phyloP scores from a whole-genome alignment of 1,140 invertebrate genomes.

The Neodiprion lecontei region DNA sequence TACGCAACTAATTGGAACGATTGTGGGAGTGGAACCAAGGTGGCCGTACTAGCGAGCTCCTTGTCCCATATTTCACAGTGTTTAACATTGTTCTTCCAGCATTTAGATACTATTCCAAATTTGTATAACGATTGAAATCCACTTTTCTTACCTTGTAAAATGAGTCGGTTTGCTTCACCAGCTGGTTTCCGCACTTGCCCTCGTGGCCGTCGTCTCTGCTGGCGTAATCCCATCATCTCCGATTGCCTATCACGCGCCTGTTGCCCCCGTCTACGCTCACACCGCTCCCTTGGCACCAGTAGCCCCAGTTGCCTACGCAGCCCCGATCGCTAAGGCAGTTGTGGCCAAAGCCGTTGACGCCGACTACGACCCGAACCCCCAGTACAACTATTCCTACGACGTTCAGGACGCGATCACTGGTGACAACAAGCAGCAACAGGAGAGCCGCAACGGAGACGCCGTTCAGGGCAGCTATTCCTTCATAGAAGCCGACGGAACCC shows the following conservation, averaged over 20 bases:
- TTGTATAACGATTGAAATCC: too few species aligned
- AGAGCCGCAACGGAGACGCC: constrained; percentile 61
- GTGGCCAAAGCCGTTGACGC: constrained; percentile 18
- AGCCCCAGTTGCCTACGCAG: constrained; percentile 18
- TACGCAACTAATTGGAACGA: too few species aligned
- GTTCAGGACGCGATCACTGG: constrained; percentile 67
- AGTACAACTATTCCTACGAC: constrained; percentile 64
- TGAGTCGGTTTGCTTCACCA: too few species aligned
- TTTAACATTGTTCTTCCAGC: too few species aligned
- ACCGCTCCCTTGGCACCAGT: constrained; percentile 24
- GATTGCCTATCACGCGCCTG: not conserved
- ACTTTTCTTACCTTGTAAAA: too few species aligned
- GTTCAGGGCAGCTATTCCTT: constrained; percentile 61
- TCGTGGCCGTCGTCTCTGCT: constrained; percentile 7
- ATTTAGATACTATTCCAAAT: too few species aligned
- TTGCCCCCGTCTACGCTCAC: constrained; percentile 22
- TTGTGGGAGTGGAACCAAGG: too few species aligned
- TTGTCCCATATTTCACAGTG: too few species aligned
- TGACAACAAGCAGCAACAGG: constrained; percentile 66
- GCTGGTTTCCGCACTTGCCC: not conserved
- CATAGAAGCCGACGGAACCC: constrained; percentile 44
- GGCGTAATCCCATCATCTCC: constrained; percentile 9
- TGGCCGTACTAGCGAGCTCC: too few species aligned
- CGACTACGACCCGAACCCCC: constrained; percentile 54
- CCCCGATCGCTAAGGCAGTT: constrained; percentile 13